Percentiles rank a stretch among this genome's conserved stretches.
These are phyloP conservation scores for Apostichopus japonicus DNA, from an alignment of 35 echinoderm and acorn worm species.

Conservation along the genomic window DNA sequence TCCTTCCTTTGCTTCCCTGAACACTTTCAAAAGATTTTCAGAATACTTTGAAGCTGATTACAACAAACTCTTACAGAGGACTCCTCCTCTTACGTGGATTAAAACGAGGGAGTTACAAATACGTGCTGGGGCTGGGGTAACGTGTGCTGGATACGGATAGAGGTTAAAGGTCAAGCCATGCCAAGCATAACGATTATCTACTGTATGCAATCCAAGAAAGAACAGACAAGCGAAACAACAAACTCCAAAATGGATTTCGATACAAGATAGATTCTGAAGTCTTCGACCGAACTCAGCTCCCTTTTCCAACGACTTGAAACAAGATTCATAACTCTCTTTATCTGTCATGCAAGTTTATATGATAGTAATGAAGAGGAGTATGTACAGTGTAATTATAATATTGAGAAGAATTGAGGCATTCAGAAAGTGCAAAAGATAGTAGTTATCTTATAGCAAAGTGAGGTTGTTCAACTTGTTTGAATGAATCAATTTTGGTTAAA, in stretches of 20 bases:
- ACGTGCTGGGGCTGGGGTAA: not conserved
- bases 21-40: no score
- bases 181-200: not conserved
- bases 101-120: not conserved
- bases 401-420: not conserved
- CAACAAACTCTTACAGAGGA: not conserved
- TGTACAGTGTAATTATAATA: not conserved
- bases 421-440: not conserved
- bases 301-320: not conserved
- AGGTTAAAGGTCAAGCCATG: not conserved
- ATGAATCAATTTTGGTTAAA: no score
- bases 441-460: no score
- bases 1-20: no score
- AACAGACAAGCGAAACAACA: not conserved
- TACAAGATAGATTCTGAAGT: not conserved
- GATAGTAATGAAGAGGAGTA: not conserved
- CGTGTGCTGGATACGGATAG: not conserved
- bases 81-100: not conserved
- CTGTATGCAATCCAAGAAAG: not conserved
- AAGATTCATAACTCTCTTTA: not conserved
- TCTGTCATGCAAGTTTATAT: not conserved
- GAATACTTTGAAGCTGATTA: not conserved
- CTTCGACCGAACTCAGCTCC: not conserved
- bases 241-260: not conserved
- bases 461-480: no score